Conservation (phyloP, 2,797 vertebrate species). For the Megaceryle alcyon region DNA sequence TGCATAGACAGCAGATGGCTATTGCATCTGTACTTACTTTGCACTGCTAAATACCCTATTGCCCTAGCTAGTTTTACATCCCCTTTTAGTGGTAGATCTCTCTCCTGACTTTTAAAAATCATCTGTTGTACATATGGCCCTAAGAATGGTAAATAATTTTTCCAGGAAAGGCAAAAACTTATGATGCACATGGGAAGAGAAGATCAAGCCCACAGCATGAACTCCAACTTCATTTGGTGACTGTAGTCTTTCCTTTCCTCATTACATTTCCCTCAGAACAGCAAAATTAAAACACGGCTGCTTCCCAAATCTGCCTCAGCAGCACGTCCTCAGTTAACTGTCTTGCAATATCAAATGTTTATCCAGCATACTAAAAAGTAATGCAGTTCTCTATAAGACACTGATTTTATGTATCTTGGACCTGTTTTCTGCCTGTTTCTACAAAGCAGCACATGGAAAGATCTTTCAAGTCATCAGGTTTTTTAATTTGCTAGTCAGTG, state of each 20-base stretch:
- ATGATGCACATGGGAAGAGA: not conserved
- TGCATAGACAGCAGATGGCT: conserved; percentile 54
- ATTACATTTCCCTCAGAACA: not conserved
- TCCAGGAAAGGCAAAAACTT: conserved; percentile 15
- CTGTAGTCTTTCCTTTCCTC: not conserved
- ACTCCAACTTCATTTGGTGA: not conserved
- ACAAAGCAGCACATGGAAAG: not conserved
- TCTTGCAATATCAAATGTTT: conserved; percentile 28
- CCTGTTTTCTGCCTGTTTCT: conserved; percentile 35
- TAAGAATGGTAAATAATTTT: conserved; percentile 3
- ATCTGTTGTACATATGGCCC: conserved; percentile 47
- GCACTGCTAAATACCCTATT: conserved; percentile 35
- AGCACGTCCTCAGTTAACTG: conserved; percentile 18
- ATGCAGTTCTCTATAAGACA: conserved; percentile 16
- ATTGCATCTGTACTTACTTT: conserved; percentile 44
- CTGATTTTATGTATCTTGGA: conserved; percentile 5
- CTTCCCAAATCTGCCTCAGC: conserved; percentile 26
- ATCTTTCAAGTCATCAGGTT: not conserved
- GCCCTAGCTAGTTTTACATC: conserved; percentile 39
- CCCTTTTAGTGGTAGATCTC: not conserved
- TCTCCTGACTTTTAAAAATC: conserved; percentile 13
- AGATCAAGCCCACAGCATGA: conserved; percentile 7
- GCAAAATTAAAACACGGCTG: not conserved
- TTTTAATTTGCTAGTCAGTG: conserved; percentile 37
- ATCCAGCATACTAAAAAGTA: not conserved